A percentile compares a stretch with the other conserved stretches of the same genome.
Evolutionary conservation across 2,113 vertebrate species (phyloP).

Genomic region (Melanocharis versteri): DNA sequence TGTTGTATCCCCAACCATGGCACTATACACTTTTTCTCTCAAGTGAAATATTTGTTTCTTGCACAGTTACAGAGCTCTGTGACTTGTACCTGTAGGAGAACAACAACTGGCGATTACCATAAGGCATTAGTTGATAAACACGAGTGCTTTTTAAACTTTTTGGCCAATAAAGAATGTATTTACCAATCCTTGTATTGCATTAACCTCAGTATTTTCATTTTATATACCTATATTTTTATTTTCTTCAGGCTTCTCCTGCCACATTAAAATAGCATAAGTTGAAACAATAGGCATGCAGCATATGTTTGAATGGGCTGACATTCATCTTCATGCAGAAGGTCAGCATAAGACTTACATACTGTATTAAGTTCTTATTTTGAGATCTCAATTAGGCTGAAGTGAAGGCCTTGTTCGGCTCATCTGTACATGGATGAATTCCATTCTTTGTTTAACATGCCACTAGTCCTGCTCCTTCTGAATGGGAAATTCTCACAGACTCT

Average conservation of each 20-base stretch:
- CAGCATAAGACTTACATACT: not conserved
- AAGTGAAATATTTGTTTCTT: not conserved
- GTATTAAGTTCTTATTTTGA: conserved; percentile 9
- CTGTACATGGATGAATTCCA: not conserved
- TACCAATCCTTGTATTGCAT: not conserved
- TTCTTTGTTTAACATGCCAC: conserved; percentile 27
- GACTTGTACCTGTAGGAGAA: not conserved
- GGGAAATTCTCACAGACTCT: conserved; percentile 62
- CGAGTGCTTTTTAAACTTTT: not conserved
- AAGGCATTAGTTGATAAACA: not conserved
- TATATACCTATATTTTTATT: not conserved
- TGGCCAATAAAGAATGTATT: not conserved
- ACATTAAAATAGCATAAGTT: conserved; percentile 61
- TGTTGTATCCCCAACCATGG: not conserved
- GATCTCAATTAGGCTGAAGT: not conserved
- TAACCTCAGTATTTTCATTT: not conserved
- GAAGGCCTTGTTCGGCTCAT: conserved; percentile 2
- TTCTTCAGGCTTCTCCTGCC: conserved; percentile 57
- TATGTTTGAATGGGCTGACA: conserved; percentile 36
- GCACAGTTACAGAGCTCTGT: not conserved
- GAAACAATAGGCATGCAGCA: conserved; percentile 51
- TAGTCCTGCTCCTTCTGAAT: conserved; percentile 57
- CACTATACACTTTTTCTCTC: not conserved
- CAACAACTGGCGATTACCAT: not conserved
- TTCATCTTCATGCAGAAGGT: not conserved